A percentile compares a stretch with the other conserved stretches of the same genome.
Conservation (phyloP, 2,888 invertebrate genomes). For the Oxyteleia sp. region DNA sequence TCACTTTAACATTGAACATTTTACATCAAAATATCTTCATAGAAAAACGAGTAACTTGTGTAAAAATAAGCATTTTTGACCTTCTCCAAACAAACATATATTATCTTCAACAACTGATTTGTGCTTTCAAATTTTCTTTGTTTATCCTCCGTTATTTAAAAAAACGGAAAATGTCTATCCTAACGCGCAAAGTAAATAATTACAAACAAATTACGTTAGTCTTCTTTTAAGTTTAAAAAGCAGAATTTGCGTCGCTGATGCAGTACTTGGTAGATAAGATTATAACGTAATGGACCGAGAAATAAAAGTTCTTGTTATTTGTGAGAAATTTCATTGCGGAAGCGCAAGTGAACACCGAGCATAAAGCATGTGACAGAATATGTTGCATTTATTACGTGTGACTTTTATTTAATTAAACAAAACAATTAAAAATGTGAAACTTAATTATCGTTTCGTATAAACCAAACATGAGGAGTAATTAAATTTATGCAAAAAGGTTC, state of each 20-base stretch:
- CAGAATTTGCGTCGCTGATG: not conserved
- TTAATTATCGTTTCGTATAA: conserved; percentile 46
- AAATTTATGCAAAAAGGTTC: conserved; percentile 52
- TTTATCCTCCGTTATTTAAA: too few relatives aligned
- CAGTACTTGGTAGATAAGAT: not conserved
- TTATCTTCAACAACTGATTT: too few relatives aligned
- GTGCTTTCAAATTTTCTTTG: too few relatives aligned
- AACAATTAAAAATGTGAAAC: conserved; percentile 40
- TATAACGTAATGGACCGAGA: not conserved
- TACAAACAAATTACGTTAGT: not conserved
- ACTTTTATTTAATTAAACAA: conserved; percentile 33
- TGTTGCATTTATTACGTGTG: conserved; percentile 10
- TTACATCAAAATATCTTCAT: too few relatives aligned
- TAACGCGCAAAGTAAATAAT: not conserved
- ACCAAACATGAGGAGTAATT: conserved; percentile 39
- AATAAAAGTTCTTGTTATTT: conserved; percentile 4
- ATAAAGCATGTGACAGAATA: not conserved
- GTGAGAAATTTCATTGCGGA: conserved; percentile 1
- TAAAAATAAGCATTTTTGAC: too few relatives aligned
- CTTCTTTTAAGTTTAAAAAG: not conserved
- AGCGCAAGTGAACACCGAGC: not conserved
- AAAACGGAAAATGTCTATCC: too few relatives aligned
- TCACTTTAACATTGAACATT: too few relatives aligned
- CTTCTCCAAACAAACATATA: too few relatives aligned
- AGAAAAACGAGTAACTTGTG: too few relatives aligned